Percentiles rank a stretch among this genome's conserved stretches.
phyloP scores from a whole-genome alignment of 1,140 invertebrate species.

The Pogonomyrmex californicus region DNA sequence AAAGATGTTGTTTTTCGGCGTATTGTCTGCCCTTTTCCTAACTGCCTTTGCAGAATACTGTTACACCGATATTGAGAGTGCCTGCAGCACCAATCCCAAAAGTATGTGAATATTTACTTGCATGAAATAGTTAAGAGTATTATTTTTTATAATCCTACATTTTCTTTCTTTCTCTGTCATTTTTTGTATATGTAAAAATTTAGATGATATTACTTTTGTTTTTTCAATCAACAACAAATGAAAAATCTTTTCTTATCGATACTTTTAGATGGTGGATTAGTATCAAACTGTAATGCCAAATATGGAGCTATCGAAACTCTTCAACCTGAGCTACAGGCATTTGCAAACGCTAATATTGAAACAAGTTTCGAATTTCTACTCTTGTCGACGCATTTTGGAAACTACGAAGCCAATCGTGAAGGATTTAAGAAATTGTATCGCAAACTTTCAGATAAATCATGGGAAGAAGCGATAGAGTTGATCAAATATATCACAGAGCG shows the following conservation, averaged over 20 bases:
- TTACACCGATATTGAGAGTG: conserved; percentile 88
- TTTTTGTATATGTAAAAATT: neutral
- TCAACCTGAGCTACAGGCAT: conserved; percentile 87
- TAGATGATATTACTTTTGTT: neutral
- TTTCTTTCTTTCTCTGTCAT: too few species aligned
- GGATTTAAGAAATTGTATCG: conserved; percentile 93
- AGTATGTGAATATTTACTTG: conserved; percentile 74
- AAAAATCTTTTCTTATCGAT: neutral
- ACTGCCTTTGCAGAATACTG: conserved; percentile 88
- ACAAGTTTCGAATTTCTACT: conserved; percentile 92
- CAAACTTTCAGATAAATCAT: conserved; percentile 91
- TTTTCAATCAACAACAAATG: too few species aligned
- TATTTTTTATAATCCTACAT: too few species aligned
- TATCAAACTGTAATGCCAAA: conserved; percentile 89
- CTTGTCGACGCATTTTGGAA: conserved; percentile 92
- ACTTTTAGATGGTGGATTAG: conserved; percentile 75
- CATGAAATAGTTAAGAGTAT: neutral
- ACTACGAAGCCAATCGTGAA: conserved; percentile 91
- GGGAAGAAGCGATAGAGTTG: conserved; percentile 91
- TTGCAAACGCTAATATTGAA: conserved; percentile 89
- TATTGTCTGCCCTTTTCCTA: conserved; percentile 86
- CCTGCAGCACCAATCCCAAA: conserved; percentile 86
- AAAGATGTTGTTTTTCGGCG: conserved; percentile 87
- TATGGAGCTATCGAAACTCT: conserved; percentile 89
- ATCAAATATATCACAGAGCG: conserved; percentile 93